Base-by-base conservation (phyloP, 2,888 invertebrate genomes). In the Neoaliturus tenellus region DNA sequence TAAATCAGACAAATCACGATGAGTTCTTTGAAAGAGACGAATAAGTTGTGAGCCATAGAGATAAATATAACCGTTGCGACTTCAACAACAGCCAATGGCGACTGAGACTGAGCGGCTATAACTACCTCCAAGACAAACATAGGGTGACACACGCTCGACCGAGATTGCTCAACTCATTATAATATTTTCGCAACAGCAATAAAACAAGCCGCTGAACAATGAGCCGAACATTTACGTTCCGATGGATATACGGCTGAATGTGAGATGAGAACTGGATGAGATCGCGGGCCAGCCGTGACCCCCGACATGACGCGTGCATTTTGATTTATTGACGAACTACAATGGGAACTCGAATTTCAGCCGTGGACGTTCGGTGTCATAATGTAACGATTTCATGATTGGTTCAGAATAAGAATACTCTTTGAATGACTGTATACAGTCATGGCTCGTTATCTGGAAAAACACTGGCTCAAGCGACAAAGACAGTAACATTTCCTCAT, bases 181-280 rank as follows among this genome's bases (percentile, higher is more conserved):
- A 62, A 62, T 62, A 62, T 31, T 62, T 62, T 62, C 62, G 62
- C 62, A 62, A 62, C 12, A 62, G 62, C 62, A 28, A 62, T 62
- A 62, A 62, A 62, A 62, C 28, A 62, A 62, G 62, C 20, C 5
- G 55, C 55, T 44, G 55, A 62, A 62, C 62, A 62, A 62, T 62
- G 62, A 62, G 14, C 62, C 31, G 62, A 62, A 62, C 62, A 62
- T 62, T 62, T 31, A 31, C 23, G 62, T 62, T 62, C 31, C 28
- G 31, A 14, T 31, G 31, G 62, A 62, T 62, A 62, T 62, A 62
- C 31, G 62, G 28, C 20, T 62, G 62, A 62, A 62, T 62, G 6
- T 62, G 28, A 62, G 62, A 62, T 62, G 62, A 62, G 62, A 10
- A 6, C 23, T 23, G 20, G 23, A 23, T 23, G 51, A 51, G 51